Percentiles rank a stretch among this genome's conserved stretches.
These are phyloP conservation scores for Sphaeridia pumilis DNA, from an alignment of 2,888 invertebrate species.

Conservation along the genomic window DNA sequence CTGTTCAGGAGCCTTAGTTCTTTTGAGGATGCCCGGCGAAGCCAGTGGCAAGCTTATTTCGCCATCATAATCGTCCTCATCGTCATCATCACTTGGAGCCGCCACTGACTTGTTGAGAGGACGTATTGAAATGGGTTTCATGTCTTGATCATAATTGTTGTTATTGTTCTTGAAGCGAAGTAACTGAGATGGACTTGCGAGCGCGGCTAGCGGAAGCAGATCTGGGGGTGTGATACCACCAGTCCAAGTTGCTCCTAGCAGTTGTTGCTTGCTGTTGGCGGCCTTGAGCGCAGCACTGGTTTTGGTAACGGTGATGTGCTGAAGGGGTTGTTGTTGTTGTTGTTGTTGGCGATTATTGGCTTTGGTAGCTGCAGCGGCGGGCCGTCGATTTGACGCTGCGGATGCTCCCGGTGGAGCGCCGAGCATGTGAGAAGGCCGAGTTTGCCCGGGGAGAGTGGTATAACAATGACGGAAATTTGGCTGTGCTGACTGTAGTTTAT, in stretches of 20 bases:
- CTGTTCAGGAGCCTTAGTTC: slow-evolving; percentile 15
- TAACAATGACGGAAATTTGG: slow-evolving; percentile 43
- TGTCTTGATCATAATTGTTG: too few relatives aligned
- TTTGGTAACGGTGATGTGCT: not conserved
- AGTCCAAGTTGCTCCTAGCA: too few relatives aligned
- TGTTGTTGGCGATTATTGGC: too few relatives aligned
- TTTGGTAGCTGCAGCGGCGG: not conserved
- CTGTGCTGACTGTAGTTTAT: slow-evolving; percentile 48
- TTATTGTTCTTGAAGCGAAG: slow-evolving; percentile 36
- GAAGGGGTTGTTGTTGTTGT: too few relatives aligned
- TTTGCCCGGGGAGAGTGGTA: slow-evolving; percentile 37
- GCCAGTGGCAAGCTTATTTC: not conserved
- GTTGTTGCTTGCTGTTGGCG: too few relatives aligned
- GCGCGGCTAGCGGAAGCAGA: slow-evolving; percentile 40
- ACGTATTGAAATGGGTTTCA: too few relatives aligned
- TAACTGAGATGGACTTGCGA: slow-evolving; percentile 37
- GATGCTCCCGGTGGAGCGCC: not conserved
- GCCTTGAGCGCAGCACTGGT: slow-evolving; percentile 20
- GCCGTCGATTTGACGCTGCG: not conserved
- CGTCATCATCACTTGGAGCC: not conserved
- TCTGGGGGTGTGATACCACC: slow-evolving; percentile 45
- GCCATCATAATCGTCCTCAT: not conserved
- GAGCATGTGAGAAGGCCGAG: not conserved
- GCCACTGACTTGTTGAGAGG: too few relatives aligned
- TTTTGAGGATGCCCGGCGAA: too few relatives aligned